Percentiles rank a stretch among this genome's conserved stretches.
These are phyloP conservation scores for Micronycteris hirsuta DNA, from an alignment of 2,113 vertebrate genomes.

Conservation along the genomic window DNA sequence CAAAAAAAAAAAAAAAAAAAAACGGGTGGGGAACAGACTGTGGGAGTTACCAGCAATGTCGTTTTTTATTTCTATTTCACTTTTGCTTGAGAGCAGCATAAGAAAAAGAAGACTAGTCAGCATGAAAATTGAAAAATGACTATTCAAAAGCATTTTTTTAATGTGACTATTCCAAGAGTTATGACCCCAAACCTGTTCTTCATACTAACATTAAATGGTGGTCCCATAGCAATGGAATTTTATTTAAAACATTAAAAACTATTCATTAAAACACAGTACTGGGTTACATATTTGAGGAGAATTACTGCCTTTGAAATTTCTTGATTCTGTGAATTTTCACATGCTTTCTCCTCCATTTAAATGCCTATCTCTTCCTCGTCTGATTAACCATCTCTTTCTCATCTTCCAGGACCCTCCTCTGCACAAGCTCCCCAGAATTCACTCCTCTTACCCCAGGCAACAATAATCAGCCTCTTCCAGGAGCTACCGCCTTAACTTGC, in stretches of 20 bases:
- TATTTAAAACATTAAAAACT: conserved; percentile 3
- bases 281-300: neutral
- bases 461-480: neutral
- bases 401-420: neutral
- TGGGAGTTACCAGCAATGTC: neutral
- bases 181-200: neutral
- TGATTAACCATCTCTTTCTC: neutral
- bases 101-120: neutral
- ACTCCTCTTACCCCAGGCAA: neutral
- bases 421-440: neutral
- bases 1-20: too few relatives aligned
- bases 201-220: neutral
- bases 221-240: neutral
- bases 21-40: neutral
- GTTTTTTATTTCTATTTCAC: neutral
- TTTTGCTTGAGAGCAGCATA: neutral
- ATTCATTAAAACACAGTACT: neutral
- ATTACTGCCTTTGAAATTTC: neutral
- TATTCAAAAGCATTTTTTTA: neutral
- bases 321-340: neutral
- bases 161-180: neutral
- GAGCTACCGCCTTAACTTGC: neutral
- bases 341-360: neutral
- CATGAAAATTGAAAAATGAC: neutral
- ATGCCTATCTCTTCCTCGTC: neutral